Evolutionary conservation across 2,113 vertebrate genomes (phyloP), one percentile per base, ranked within the genome.

Genomic region (Corythaeola cristata): DNA sequence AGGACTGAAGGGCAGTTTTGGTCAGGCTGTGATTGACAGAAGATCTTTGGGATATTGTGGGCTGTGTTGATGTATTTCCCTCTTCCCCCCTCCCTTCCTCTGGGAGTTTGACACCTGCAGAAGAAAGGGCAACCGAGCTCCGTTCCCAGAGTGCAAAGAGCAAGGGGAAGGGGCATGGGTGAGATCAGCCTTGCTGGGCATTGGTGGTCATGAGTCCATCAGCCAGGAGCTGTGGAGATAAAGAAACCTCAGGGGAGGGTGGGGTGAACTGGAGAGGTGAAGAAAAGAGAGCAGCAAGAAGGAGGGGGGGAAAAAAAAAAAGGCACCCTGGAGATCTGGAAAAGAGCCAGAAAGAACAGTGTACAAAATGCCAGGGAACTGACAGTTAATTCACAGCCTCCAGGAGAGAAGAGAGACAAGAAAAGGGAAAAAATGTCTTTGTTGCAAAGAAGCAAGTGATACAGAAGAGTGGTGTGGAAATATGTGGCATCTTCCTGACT

Each of bases 371-470:
- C 33, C 44, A 64, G 58, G 68, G 82, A 96, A 24, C 45, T 81
- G 91, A 73, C 88, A 92, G 80, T 83, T 90, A 95, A 94, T 95
- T 92, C 80, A 78, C 55, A 73, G 94, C n/a, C 88, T 92, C 53
- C 39, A 88, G 86, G 93, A 92, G 60, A 74, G 87, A 23, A 76
- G 58, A 76, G 39, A 69, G 55, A 45, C n/a, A 62, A 76, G 37
- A 39, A 94, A 64, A 11, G 22, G 50, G 10, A 35, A 23, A 82
- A 78, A 66, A 24, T 2, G 64, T 45, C 72, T 69, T 76, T 75
- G 80, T 82, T 78, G 73, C 14, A 11, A 88, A 72, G 90, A 26
- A 95, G 64, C 33, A 62, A 90, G n/a, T 33, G 75, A n/a, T 33
- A 3, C 4, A 55, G 62, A 30, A 24, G 50, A 63, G 39, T 50